Conservation (phyloP, 2,888 invertebrate species). For the Agrilus cyanescens region DNA sequence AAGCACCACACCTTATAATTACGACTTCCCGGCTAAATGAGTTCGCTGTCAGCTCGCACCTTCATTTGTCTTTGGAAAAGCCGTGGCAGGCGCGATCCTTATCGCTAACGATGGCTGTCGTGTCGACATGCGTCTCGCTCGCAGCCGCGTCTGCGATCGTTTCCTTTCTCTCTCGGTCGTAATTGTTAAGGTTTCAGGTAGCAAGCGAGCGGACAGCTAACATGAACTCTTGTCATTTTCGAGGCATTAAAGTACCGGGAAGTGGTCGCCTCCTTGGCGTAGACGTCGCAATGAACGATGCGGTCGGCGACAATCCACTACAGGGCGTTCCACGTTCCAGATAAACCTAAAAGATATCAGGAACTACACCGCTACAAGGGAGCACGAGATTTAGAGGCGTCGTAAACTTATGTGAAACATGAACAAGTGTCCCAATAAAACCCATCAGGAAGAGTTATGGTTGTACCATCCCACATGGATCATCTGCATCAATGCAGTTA, state of each 20-base stretch:
- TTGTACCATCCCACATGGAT: too few relatives aligned
- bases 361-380: too few relatives aligned
- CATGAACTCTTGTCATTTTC: conserved; percentile 29
- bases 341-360: too few relatives aligned
- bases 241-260: conserved; percentile 27
- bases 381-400: too few relatives aligned
- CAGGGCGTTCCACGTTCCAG: too few relatives aligned
- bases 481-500: too few relatives aligned
- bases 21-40: conserved; percentile 40
- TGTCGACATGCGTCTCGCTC: conserved; percentile 13
- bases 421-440: too few relatives aligned
- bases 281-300: too few relatives aligned
- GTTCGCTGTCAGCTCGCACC: conserved; percentile 38
- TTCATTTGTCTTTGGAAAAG: conserved; percentile 37
- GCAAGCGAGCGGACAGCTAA: conserved; percentile 20
- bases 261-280: too few relatives aligned
- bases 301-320: too few relatives aligned
- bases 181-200: conserved; percentile 24
- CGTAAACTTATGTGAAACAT: too few relatives aligned
- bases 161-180: conserved; percentile 20
- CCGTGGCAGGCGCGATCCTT: conserved; percentile 32
- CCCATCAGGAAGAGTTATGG: too few relatives aligned
- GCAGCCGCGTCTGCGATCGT: conserved; percentile 1
- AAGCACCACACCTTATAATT: conserved; percentile 38
- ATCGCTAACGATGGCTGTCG: conserved; percentile 32